phyloP scores from a whole-genome alignment of 2,113 vertebrate species.

The Mellivora capensis region DNA sequence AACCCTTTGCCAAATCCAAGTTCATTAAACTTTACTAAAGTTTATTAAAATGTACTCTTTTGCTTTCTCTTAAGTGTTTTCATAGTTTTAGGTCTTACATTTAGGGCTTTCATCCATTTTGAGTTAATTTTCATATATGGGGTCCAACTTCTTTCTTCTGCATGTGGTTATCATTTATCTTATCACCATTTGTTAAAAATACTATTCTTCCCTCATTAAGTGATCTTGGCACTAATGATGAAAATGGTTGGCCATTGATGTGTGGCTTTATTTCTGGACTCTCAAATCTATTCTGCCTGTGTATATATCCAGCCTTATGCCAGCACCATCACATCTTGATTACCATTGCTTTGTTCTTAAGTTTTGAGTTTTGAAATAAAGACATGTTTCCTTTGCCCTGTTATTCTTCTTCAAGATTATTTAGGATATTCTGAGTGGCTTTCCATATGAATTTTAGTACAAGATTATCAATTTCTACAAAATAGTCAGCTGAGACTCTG shows the following conservation, averaged over 20 bases:
- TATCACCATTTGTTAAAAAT: not conserved
- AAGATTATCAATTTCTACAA: not conserved
- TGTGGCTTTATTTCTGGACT: not conserved
- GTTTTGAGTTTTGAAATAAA: not conserved
- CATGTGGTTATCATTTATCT: not conserved
- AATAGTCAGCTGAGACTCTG: not conserved
- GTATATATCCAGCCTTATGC: no score
- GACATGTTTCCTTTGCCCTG: not conserved
- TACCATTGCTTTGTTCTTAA: not conserved
- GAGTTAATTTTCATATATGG: not conserved
- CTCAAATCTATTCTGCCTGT: not conserved
- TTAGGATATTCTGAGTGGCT: not conserved
- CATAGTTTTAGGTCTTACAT: not conserved
- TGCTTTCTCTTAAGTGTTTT: not conserved
- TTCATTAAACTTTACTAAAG: not conserved
- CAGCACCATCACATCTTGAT: not conserved
- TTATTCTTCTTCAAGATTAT: not conserved
- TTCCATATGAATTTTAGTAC: not conserved
- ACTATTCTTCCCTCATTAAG: not conserved
- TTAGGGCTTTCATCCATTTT: not conserved
- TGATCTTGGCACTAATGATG: not conserved
- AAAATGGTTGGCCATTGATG: not conserved
- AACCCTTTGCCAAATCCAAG: not conserved
- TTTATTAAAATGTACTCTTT: not conserved
- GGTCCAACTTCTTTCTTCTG: not conserved